Base-by-base conservation (phyloP, 2,797 vertebrate genomes). In the Peromyscus melanophrys region DNA sequence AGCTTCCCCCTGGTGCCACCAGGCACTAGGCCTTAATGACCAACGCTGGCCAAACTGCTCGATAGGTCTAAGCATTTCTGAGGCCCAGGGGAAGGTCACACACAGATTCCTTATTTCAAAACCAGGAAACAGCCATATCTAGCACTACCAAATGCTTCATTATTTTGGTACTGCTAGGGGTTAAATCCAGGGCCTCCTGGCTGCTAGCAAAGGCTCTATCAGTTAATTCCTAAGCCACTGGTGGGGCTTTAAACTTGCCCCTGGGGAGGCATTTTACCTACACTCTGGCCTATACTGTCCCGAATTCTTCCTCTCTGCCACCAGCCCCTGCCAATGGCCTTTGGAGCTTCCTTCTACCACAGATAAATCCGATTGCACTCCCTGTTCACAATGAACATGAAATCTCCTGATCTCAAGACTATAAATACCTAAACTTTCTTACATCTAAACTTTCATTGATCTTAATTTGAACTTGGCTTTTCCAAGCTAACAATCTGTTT, bases 381-480 rank as follows among this genome's bases (percentile, higher is more conserved):
- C 89, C 77, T 57, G 57, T 77, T 37, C 46, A 43, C 61, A 90
- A 1, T 90, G 85, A 90, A 85, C 85, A 31, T 19, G 21, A 31
- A 65, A 46, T 78, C 46, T 95, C 82, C 89, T 92, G 37, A 57
- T n/a, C n/a, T 37, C 63, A 89, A 90, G 55, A 85, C 59, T 82
- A 29, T 81, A 73, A 69, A 34, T 46, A 80, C 65, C 27, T 89
- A 37, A 65, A 16, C 40, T 23, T 85, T 65, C 46, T 34, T 49
- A 49, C 84, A 86, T 71, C 13, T n/a, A 17, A 25, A 82, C 21
- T 43, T 96, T 90, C 52, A 89, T 9, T 78, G 43, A 69, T 25
- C 63, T 81, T 84, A 77, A 85, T 95, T 52, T 71, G 93, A 94
- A 71, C 7, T 37, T 87, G 49, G n/a, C 23, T 91, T 94, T 96